These are phyloP conservation scores for Nettapus auritus DNA, from an alignment of 2,113 vertebrate species.

Conservation along the genomic window DNA sequence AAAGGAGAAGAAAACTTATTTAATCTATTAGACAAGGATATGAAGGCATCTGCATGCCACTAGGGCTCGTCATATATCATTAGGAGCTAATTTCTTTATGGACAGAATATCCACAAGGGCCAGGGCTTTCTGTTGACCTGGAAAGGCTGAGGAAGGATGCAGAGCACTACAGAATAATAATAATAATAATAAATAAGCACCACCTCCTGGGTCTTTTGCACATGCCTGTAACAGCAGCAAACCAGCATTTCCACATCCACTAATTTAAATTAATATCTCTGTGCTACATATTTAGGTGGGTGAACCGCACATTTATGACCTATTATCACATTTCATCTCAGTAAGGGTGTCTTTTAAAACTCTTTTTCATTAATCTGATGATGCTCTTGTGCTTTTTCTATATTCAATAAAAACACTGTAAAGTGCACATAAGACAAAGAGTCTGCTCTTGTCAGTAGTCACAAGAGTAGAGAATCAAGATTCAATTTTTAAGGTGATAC, in stretches of 20 bases:
- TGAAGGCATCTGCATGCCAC: not conserved
- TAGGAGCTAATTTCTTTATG: not conserved
- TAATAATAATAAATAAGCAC: no score
- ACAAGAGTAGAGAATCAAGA: not conserved
- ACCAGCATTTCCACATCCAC: not conserved
- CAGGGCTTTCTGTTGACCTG: not conserved
- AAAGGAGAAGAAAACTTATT: not conserved
- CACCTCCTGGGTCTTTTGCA: not conserved
- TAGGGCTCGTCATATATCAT: not conserved
- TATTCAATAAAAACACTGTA: not conserved
- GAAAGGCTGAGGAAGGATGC: not conserved
- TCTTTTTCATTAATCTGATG: not conserved
- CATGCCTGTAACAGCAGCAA: not conserved
- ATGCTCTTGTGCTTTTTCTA: not conserved
- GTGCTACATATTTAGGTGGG: not conserved
- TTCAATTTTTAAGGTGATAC: slow-evolving; percentile 14
- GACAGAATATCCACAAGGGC: not conserved
- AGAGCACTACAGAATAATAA: not conserved
- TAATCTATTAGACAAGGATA: not conserved
- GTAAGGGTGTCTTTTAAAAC: not conserved
- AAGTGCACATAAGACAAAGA: not conserved
- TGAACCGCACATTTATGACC: not conserved
- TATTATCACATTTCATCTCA: not conserved
- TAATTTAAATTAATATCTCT: not conserved
- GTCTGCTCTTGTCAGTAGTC: not conserved